Evolutionary conservation across 2,113 vertebrate genomes (phyloP).

Genomic region (Ursus arctos): DNA sequence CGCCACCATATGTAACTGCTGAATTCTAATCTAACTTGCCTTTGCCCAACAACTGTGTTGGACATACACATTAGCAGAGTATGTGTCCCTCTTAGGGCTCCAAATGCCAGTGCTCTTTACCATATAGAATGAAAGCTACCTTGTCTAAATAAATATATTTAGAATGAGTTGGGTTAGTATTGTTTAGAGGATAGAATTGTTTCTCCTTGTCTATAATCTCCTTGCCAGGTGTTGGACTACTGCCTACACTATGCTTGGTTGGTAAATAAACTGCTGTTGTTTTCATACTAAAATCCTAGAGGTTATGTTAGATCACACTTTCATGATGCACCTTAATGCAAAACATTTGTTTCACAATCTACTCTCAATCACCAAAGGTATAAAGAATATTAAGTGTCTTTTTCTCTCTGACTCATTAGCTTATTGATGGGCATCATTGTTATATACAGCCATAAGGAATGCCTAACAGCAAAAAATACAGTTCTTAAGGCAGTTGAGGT

Average conservation of each 20-base stretch:
- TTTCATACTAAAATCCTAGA: constrained; percentile 54
- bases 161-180: background rate
- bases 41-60: constrained; percentile 6
- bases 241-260: background rate
- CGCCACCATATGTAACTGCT: constrained; percentile 52
- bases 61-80: background rate
- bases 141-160: constrained; percentile 48
- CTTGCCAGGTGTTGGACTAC: background rate
- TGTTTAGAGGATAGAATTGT: constrained; percentile 41
- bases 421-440: constrained; percentile 37
- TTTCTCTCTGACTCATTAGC: constrained; percentile 63
- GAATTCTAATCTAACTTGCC: constrained; percentile 42
- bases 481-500: background rate
- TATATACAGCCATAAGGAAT: background rate
- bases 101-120: background rate
- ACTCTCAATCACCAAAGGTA: constrained; percentile 17
- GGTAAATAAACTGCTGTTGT: constrained; percentile 40
- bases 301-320: constrained; percentile 40
- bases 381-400: constrained; percentile 41
- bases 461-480: background rate
- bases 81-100: background rate
- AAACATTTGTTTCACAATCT: constrained; percentile 53
- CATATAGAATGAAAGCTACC: background rate
- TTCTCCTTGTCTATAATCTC: background rate
- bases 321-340: constrained; percentile 50